Base-by-base conservation (phyloP, 2,888 invertebrate genomes). In the Celastrina argiolus region DNA sequence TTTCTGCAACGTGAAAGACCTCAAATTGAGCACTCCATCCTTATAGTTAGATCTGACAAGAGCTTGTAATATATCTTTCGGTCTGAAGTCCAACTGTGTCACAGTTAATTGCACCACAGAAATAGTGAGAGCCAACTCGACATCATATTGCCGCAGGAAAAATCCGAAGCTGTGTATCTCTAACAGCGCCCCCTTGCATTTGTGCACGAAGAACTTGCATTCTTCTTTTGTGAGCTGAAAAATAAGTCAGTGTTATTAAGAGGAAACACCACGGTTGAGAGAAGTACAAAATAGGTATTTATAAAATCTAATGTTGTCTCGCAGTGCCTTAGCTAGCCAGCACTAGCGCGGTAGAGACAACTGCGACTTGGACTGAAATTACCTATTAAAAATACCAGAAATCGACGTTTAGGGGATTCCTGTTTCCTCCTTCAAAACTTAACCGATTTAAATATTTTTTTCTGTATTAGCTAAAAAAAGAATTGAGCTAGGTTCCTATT, bases 171-270 rank as follows among this genome's bases (percentile, higher is more conserved):
- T 81, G 74, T 89, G 90, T 6, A 90, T 72, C 0, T 73, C 72
- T 0, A 79, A 56, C 0, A 90, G 71, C 0, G 87, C 85, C 0
- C 71, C 45, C 0, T 79, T 75, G 39, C 76, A 71, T 2, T 83
- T 74, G 1, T 83, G 72, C 0, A 87, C 84, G 0, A 89, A 72
- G 71, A 89, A 88, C 58, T 79, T 86, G 75, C 90, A 90, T 69
- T 81, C 78, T 6, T 78, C 68, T 45, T 74, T 67, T 2, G 75
- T 74, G 72, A 87, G 84, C 89, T 89, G 77, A 8, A 77, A 77
- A 12, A 56, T 56, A 41, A 58, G 58, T 22, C 2, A 41, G 39
- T 12, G 10, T 2, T 10, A 1, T 7, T 56, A 16, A 39, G 12
- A 22, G 31, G 5, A 8, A 14, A 16, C 34, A 26, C 26, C n/a